These are phyloP conservation scores for Hedychridium roseum DNA, from an alignment of 2,888 invertebrate species.

Conservation along the genomic window DNA sequence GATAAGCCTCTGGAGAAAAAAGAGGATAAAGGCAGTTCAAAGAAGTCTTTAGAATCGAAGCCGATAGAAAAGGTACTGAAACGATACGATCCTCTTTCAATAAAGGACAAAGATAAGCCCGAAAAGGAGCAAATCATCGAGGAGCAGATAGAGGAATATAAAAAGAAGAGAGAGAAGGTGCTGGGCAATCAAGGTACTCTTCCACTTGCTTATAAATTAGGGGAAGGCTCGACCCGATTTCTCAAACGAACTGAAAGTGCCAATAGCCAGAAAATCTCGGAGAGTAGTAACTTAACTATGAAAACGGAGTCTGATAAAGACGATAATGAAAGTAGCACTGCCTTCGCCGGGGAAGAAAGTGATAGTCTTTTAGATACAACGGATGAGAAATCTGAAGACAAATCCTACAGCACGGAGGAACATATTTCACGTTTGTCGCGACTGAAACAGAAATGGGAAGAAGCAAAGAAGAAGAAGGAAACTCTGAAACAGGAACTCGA, in stretches of 20 bases:
- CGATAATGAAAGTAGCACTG: conserved; percentile 17
- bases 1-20: conserved; percentile 45
- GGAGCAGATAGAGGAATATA: conserved; percentile 60
- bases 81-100: conserved; percentile 38
- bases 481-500: conserved; percentile 40
- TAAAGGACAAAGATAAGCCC: conserved; percentile 46
- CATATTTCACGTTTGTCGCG: conserved; percentile 40
- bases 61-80: conserved; percentile 44
- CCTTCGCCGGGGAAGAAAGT: conserved; percentile 13
- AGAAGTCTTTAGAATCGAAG: conserved; percentile 37
- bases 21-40: conserved; percentile 19
- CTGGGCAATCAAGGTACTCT: conserved; percentile 41
- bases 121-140: conserved; percentile 57
- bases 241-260: conserved; percentile 18
- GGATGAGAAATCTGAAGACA: conserved; percentile 22
- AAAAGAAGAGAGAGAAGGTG: conserved; percentile 56
- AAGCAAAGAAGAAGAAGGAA: conserved; percentile 48
- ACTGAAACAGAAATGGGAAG: conserved; percentile 48
- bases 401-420: conserved; percentile 40
- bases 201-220: conserved; percentile 26
- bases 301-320: conserved; percentile 12
- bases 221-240: conserved; percentile 33
- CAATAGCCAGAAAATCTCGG: conserved; percentile 16
- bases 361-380: conserved; percentile 8
- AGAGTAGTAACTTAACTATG: conserved; percentile 8